Evolutionary conservation across 2,113 vertebrate genomes (phyloP), one percentile per base, ranked within the genome.

Genomic region (Quiscalus mexicanus): DNA sequence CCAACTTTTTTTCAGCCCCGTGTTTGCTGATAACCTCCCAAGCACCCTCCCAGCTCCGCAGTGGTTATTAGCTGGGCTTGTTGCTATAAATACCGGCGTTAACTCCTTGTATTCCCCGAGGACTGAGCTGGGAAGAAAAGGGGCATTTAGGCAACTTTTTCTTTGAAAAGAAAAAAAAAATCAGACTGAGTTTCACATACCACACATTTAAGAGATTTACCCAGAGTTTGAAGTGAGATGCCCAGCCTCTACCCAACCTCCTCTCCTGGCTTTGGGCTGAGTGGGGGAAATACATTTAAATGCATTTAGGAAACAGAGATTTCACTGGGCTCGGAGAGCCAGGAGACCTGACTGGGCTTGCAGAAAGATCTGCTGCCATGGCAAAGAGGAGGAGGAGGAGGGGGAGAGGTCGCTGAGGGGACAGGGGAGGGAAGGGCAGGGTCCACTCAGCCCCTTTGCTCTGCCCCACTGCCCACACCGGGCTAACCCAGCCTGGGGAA

Each of bases 31-130:
- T 97, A 95, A 96, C 91, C 95, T 96, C 83, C 33, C 71, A 63
- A 24, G 45, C 8, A 15, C 93, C 87, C 79, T 90, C 85, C 83
- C 74, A 89, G 87, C 84, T 85, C 93, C 23, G 2, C 52, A 65
- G 90, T 93, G 86, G 69, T 95, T 97, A 96, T 96, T 93, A 98
- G 97, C 88, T 77, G 42, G 75, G 90, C 80, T 84, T 86, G 86
- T 79, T 91, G 79, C 90, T 95, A 96, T 93, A 96, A 97, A 97
- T 89, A 94, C 82, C 69, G 39, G 49, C 2, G 3, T 95, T 96
- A 97, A 96, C 95, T 92, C 95, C 68, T 93, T 95, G 67, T 80
- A 74, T 88, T 93, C 95, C 93, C 68, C 0, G 1, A 74, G 65
- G 90, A 73, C 27, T 0, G 0, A 52, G 23, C 27, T 30, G 31